Evolutionary conservation across 2,113 vertebrate genomes (phyloP).

Genomic region (Scalopus aquaticus): DNA sequence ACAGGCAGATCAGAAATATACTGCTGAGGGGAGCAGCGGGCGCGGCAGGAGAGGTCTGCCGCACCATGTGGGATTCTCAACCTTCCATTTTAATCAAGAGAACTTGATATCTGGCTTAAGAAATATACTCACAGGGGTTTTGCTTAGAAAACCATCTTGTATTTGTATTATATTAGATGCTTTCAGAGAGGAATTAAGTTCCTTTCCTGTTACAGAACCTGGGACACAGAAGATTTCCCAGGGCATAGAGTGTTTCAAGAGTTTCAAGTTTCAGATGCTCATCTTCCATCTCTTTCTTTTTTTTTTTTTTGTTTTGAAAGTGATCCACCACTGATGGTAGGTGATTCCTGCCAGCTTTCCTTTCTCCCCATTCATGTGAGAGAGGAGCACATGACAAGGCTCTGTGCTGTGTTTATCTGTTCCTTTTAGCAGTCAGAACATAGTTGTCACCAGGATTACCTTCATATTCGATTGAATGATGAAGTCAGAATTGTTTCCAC

Average conservation of each 20-base stretch:
- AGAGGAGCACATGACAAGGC: background rate
- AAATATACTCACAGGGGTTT: background rate
- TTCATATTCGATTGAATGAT: background rate
- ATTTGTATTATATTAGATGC: background rate
- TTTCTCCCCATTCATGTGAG: background rate
- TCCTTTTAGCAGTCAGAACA: background rate
- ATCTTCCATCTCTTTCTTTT: background rate
- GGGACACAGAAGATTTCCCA: background rate
- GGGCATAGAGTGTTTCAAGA: background rate
- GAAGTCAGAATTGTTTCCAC: background rate
- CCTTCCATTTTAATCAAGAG: background rate
- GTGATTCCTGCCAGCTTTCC: background rate
- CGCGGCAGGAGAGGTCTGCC: too few relatives aligned
- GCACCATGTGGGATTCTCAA: too few relatives aligned
- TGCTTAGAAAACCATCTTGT: background rate
- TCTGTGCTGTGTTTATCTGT: background rate
- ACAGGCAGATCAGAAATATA: too few relatives aligned
- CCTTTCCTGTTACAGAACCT: background rate
- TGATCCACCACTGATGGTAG: background rate
- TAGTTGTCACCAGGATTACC: background rate
- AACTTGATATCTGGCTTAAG: background rate
- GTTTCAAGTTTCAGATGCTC: slow-evolving; percentile 4
- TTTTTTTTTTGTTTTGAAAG: background rate
- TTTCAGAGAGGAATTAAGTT: background rate
- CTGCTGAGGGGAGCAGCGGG: too few relatives aligned